Conservation (phyloP, 2,113 vertebrate genomes). For the Typhlomys cinereus region DNA sequence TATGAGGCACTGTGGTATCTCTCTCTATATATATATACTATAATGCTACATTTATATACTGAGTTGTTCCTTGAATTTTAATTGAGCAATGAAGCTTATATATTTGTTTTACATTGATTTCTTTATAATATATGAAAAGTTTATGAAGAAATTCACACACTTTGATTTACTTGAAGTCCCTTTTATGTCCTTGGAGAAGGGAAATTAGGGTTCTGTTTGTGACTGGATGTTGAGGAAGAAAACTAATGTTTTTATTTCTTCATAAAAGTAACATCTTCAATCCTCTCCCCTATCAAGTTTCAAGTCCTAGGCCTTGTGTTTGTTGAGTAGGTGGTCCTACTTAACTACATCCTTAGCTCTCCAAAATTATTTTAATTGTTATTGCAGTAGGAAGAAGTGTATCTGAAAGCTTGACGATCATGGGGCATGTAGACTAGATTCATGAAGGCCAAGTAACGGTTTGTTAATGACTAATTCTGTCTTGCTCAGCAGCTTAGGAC, state of each 20-base stretch:
- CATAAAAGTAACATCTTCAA: background rate
- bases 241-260: conserved; percentile 7
- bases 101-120: conserved; percentile 32
- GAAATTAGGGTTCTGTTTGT: conserved; percentile 30
- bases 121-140: conserved; percentile 14
- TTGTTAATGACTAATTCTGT: conserved; percentile 23
- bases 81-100: conserved; percentile 39
- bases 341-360: background rate
- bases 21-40: too few relatives aligned
- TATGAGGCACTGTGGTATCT: background rate
- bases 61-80: conserved; percentile 33
- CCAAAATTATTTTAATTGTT: conserved; percentile 48
- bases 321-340: background rate
- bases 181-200: conserved; percentile 6
- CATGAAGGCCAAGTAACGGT: conserved; percentile 3
- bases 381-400: background rate
- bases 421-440: background rate
- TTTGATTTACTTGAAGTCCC: conserved; percentile 44
- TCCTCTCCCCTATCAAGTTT: background rate
- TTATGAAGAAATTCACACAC: background rate
- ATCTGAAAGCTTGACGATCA: conserved; percentile 27
- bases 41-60: background rate
- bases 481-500: background rate
- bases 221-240: background rate
- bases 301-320: background rate